A percentile compares a stretch with the other conserved stretches of the same genome.
Evolutionary conservation across 2,888 invertebrate genomes (phyloP).

Genomic region (Mythimna albipuncta): DNA sequence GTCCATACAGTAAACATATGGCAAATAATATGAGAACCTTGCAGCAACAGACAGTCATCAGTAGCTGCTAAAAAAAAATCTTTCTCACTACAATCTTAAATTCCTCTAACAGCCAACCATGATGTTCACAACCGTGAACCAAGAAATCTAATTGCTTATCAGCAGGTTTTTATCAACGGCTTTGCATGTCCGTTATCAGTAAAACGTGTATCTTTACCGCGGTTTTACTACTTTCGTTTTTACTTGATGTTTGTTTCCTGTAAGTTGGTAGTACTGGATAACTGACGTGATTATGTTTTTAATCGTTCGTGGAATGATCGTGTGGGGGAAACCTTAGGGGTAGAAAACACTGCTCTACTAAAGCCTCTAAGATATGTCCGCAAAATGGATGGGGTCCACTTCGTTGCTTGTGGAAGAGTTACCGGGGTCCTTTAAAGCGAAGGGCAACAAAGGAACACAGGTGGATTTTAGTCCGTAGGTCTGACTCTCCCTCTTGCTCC

Average conservation of each 20-base stretch:
- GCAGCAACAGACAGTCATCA: neutral
- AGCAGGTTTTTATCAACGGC: slow-evolving; percentile 45
- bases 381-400: too few relatives aligned
- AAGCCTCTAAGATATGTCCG: too few relatives aligned
- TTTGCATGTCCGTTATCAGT: slow-evolving; percentile 58
- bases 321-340: neutral
- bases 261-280: slow-evolving; percentile 34
- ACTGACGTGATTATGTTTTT: slow-evolving; percentile 11
- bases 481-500: too few relatives aligned
- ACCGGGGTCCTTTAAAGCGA: too few relatives aligned
- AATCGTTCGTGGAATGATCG: slow-evolving; percentile 14
- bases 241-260: slow-evolving; percentile 48
- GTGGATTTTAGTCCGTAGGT: too few relatives aligned
- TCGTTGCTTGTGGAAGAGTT: too few relatives aligned
- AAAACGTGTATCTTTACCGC: slow-evolving; percentile 41
- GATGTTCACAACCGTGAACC: slow-evolving; percentile 34
- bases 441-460: too few relatives aligned
- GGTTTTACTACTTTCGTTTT: slow-evolving; percentile 53
- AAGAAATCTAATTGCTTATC: slow-evolving; percentile 46
- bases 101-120: neutral
- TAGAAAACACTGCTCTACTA: too few relatives aligned
- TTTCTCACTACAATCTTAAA: slow-evolving; percentile 20
- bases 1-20: too few relatives aligned
- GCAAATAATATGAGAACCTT: too few relatives aligned
- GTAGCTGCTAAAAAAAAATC: neutral